These are phyloP conservation scores for Hydrophis major DNA, from an alignment of 2,797 vertebrate genomes.

Conservation along the genomic window DNA sequence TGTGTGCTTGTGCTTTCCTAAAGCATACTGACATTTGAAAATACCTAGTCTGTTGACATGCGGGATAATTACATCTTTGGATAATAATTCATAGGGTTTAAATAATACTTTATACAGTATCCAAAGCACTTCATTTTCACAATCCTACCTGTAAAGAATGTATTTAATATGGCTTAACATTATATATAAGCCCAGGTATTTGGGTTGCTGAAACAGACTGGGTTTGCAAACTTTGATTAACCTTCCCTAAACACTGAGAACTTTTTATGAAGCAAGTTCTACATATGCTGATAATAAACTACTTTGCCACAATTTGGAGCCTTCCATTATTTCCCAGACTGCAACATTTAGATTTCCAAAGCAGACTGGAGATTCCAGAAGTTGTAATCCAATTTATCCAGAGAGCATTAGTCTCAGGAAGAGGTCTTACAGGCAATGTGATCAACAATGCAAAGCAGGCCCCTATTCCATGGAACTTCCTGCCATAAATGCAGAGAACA, in stretches of 20 bases:
- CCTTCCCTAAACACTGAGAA: not conserved
- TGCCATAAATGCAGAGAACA: not conserved
- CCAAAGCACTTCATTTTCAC: not conserved
- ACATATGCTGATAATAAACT: not conserved
- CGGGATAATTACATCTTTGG: not conserved
- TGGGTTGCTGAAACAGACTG: not conserved
- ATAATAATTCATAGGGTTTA: not conserved
- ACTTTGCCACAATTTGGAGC: not conserved
- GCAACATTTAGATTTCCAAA: not conserved
- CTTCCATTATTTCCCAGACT: not conserved
- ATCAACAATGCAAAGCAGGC: not conserved
- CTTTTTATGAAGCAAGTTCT: not conserved
- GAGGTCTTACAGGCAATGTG: not conserved
- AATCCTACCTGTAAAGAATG: not conserved
- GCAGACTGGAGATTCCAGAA: not conserved
- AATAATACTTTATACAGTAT: not conserved
- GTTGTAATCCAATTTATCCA: not conserved
- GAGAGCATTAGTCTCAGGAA: not conserved
- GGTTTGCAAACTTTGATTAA: not conserved
- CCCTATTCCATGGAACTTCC: not conserved
- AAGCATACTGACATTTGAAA: conserved; percentile 1
- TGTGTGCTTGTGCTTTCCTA: not conserved
- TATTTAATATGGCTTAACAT: not conserved
- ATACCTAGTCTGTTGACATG: not conserved
- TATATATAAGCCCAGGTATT: not conserved